Conservation (phyloP, 2,888 invertebrate genomes). For the Diarsia mendica region DNA sequence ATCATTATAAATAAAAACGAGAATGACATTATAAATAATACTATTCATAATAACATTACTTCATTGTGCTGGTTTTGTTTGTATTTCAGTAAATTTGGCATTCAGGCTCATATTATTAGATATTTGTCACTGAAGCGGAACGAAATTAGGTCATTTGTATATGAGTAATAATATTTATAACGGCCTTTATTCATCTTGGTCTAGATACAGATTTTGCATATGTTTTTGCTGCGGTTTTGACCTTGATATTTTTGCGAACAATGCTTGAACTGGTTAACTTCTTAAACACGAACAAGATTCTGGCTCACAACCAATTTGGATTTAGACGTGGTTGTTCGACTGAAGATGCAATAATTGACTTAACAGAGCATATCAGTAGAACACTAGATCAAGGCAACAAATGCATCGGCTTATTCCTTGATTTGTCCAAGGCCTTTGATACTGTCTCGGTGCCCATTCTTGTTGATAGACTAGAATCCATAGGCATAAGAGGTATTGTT, state of each 20-base stretch:
- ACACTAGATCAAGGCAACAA: too few species aligned
- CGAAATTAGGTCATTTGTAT: conserved; percentile 46
- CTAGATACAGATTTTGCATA: conserved; percentile 14
- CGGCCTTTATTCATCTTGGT: conserved; percentile 33
- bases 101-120: conserved; percentile 34
- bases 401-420: too few species aligned
- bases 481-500: too few species aligned
- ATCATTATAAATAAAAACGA: conserved; percentile 32
- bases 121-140: conserved; percentile 51
- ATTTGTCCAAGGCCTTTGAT: too few species aligned
- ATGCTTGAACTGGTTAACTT: too few species aligned
- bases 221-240: neutral
- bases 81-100: conserved; percentile 11
- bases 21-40: conserved; percentile 39
- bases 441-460: too few species aligned
- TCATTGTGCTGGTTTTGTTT: conserved; percentile 41
- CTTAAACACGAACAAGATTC: too few species aligned
- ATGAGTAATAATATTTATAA: conserved; percentile 38
- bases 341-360: too few species aligned
- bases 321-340: too few species aligned
- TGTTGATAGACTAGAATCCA: too few species aligned
- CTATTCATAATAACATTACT: conserved; percentile 36
- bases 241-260: neutral
- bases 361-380: too few species aligned
- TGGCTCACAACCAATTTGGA: too few species aligned